Percentiles rank a stretch among this genome's conserved stretches.
Conservation (phyloP, 2,888 invertebrate genomes). For the Heliconius hortense region DNA sequence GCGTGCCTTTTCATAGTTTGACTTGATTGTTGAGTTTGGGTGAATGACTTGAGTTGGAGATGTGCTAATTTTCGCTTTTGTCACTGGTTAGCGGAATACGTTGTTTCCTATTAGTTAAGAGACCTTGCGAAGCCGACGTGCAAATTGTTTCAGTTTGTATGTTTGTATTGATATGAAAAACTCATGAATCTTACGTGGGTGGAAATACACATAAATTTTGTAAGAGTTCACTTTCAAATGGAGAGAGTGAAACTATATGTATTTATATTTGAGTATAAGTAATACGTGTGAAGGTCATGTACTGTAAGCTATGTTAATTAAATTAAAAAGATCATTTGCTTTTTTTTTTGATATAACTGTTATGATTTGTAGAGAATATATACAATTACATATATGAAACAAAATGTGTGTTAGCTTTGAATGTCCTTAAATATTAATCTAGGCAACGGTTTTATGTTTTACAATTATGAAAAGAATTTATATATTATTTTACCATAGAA, state of each 20-base stretch:
- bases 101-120: slow-evolving; percentile 56
- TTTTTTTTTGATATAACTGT: background rate
- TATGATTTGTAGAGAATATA: background rate
- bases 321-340: background rate
- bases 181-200: slow-evolving; percentile 3
- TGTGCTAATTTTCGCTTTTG: slow-evolving; percentile 71
- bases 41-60: slow-evolving; percentile 69
- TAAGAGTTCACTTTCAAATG: background rate
- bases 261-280: background rate
- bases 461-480: no score
- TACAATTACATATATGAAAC: background rate
- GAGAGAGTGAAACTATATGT: background rate
- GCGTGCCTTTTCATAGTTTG: slow-evolving; percentile 7
- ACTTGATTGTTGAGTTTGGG: slow-evolving; percentile 45
- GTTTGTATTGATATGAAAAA: slow-evolving; percentile 36
- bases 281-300: slow-evolving; percentile 1
- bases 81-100: slow-evolving; percentile 62
- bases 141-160: slow-evolving; percentile 46
- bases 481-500: no score
- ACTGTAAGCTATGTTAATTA: background rate
- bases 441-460: background rate
- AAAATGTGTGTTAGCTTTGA: background rate
- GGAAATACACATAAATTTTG: background rate
- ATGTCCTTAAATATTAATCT: background rate
- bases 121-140: slow-evolving; percentile 53